Conservation (phyloP, 64 coral and sea anemone genomes). For the Dendrophyllia cribrosa region DNA sequence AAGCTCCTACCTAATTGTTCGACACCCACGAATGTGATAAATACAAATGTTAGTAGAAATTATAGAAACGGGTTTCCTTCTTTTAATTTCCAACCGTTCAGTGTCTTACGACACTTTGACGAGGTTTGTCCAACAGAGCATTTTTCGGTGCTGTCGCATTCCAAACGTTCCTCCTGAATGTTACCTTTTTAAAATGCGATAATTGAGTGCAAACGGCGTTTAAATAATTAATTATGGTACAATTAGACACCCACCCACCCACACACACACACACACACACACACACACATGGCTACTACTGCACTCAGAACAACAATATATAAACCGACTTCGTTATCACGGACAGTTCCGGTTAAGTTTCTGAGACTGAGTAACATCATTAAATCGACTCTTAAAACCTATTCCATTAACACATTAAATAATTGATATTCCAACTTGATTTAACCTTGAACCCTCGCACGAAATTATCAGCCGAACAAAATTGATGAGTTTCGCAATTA, state of each 20-base stretch:
- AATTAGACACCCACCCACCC: neutral
- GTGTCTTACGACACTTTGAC: no score
- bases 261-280: neutral
- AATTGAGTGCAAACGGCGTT: constrained; percentile 21
- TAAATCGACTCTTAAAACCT: no score
- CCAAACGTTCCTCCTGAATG: neutral
- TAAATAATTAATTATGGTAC: neutral
- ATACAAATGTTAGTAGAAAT: neutral
- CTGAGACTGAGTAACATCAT: no score
- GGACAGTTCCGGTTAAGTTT: no score
- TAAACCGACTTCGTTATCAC: no score
- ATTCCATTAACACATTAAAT: no score
- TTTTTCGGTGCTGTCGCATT: neutral
- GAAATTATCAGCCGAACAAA: no score
- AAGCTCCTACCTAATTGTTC: neutral
- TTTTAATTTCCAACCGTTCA: neutral
- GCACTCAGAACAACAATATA: no score
- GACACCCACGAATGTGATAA: neutral
- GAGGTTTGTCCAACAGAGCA: neutral
- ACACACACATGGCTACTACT: neutral
- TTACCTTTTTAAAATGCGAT: constrained; percentile 4
- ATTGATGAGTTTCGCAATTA: no score
- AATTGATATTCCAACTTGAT: no score
- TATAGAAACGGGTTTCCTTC: neutral
- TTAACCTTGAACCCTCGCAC: no score